Percentiles rank a stretch among this genome's conserved stretches.
These are phyloP conservation scores for Lagorchestes hirsutus DNA, from an alignment of 2,797 vertebrate genomes.

Conservation along the genomic window DNA sequence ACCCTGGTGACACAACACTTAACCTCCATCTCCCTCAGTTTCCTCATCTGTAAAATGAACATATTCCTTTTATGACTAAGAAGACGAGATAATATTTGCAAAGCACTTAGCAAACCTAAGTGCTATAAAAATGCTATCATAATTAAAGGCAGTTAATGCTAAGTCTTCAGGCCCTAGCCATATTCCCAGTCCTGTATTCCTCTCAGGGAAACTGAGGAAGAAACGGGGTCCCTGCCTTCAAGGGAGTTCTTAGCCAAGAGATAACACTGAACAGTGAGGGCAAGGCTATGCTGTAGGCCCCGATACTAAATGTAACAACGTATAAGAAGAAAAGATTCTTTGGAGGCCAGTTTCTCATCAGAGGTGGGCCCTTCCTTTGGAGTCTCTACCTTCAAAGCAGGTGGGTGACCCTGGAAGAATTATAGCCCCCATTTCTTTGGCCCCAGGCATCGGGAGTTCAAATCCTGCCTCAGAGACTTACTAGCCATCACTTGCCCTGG, in stretches of 20 bases:
- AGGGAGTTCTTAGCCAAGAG: neutral
- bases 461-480: neutral
- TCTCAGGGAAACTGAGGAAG: neutral
- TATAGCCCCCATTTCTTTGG: neutral
- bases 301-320: neutral
- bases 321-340: neutral
- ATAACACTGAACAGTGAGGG: neutral
- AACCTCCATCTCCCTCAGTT: too few relatives aligned
- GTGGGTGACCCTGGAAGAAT: neutral
- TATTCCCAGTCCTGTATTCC: neutral
- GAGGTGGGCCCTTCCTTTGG: neutral
- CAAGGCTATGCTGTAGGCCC: neutral
- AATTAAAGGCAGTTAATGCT: neutral
- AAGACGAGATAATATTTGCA: too few relatives aligned
- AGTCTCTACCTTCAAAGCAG: neutral
- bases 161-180: neutral
- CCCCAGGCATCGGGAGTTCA: neutral
- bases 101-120: neutral
- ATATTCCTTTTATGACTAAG: too few relatives aligned
- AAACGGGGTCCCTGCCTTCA: neutral
- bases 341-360: neutral
- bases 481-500: neutral
- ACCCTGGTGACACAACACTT: too few relatives aligned
- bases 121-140: neutral
- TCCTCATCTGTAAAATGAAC: too few relatives aligned